These are phyloP conservation scores for Ips nitidus DNA, from an alignment of 1,140 invertebrate genomes.

Conservation along the genomic window DNA sequence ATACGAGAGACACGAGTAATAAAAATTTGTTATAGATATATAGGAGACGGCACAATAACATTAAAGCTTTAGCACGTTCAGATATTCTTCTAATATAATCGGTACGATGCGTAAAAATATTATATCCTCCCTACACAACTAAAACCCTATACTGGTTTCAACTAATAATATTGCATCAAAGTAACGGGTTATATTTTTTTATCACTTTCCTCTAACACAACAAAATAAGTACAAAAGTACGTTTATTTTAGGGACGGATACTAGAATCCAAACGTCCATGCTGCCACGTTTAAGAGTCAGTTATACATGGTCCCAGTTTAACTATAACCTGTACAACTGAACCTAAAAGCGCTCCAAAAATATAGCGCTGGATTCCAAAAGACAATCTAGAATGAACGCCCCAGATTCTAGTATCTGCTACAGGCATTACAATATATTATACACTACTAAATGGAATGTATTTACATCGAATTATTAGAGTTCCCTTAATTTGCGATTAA, in stretches of 20 bases:
- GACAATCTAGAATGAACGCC: no score
- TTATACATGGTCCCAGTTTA: no score
- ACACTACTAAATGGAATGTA: constrained; percentile 29
- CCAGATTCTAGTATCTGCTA: background rate
- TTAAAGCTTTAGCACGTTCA: constrained; percentile 33
- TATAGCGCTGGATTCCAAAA: no score
- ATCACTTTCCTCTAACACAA: constrained; percentile 28
- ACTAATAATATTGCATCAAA: constrained; percentile 33
- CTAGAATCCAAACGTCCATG: background rate
- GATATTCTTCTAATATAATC: constrained; percentile 29
- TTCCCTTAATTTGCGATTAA: constrained; percentile 7
- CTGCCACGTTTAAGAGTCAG: background rate
- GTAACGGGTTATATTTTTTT: constrained; percentile 20
- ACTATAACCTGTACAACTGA: no score
- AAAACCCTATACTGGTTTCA: constrained; percentile 19
- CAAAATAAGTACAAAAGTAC: constrained; percentile 29
- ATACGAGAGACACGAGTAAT: constrained; percentile 9
- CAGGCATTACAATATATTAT: background rate
- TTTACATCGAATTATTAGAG: constrained; percentile 23
- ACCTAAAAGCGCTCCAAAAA: no score
- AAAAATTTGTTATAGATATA: constrained; percentile 16
- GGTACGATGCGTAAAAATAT: constrained; percentile 33
- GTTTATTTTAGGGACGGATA: constrained; percentile 4
- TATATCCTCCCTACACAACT: constrained; percentile 22
- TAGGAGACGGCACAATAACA: constrained; percentile 32